A percentile compares a stretch with the other conserved stretches of the same genome.
These are phyloP conservation scores for Scelioninae gen. 1 DNA, from an alignment of 2,888 invertebrate species.

Conservation along the genomic window DNA sequence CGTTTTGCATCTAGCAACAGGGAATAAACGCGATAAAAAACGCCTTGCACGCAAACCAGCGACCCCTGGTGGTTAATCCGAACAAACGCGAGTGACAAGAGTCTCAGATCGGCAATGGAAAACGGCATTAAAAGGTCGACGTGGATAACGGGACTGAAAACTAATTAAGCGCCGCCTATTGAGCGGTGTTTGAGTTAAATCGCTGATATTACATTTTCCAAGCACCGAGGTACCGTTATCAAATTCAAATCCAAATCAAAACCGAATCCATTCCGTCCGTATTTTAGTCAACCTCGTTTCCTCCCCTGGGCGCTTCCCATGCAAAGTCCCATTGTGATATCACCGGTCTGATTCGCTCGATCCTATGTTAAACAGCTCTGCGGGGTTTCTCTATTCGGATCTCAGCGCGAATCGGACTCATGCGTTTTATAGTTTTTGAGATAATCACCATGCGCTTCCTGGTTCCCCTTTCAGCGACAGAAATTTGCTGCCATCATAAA, in stretches of 20 bases:
- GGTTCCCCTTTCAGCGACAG: too few species aligned
- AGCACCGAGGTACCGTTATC: constrained; percentile 37
- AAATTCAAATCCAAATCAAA: too few species aligned
- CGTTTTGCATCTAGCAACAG: neutral
- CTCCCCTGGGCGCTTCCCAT: too few species aligned
- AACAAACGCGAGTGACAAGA: constrained; percentile 21
- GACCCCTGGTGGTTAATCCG: constrained; percentile 15
- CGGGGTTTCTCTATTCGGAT: constrained; percentile 25
- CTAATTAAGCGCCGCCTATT: constrained; percentile 56
- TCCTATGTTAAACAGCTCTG: constrained; percentile 24
- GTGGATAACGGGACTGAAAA: constrained; percentile 48
- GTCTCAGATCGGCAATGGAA: constrained; percentile 16
- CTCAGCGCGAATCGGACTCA: neutral
- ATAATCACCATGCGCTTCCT: neutral
- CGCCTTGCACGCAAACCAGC: constrained; percentile 23
- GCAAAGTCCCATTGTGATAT: constrained; percentile 29
- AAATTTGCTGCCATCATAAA: too few species aligned
- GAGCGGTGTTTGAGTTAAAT: constrained; percentile 16
- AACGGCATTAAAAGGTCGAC: constrained; percentile 47
- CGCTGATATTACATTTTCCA: constrained; percentile 44
- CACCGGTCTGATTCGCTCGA: constrained; percentile 5
- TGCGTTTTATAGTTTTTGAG: neutral
- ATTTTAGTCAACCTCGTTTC: constrained; percentile 4
- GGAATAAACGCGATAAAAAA: constrained; percentile 7
- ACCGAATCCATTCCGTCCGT: constrained; percentile 23